phyloP scores from a whole-genome alignment of 2,888 invertebrate genomes.

The Aromia moschata region DNA sequence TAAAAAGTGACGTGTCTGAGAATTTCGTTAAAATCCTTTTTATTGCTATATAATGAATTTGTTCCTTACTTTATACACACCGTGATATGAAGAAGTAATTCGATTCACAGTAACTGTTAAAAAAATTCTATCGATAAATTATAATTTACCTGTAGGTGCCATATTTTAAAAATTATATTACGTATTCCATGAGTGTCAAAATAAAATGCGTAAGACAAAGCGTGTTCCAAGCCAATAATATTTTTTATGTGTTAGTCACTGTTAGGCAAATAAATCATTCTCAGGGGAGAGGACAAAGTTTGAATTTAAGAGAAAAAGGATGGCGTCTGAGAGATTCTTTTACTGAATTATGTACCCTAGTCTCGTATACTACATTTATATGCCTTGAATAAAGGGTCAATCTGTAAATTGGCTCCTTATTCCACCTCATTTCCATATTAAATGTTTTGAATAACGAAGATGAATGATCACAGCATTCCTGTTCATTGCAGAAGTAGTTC shows the following conservation, averaged over 20 bases:
- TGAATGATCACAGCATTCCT: neutral
- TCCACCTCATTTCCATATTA: conserved; percentile 44
- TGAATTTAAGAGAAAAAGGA: conserved; percentile 43
- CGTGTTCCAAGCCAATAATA: no score
- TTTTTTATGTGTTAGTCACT: conserved; percentile 5
- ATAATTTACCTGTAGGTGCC: no score
- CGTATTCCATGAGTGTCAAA: no score
- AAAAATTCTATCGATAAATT: no score
- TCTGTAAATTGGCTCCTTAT: conserved; percentile 45
- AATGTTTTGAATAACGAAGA: conserved; percentile 42
- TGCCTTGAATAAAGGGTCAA: conserved; percentile 47
- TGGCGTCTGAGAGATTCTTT: conserved; percentile 40
- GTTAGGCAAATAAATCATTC: conserved; percentile 47
- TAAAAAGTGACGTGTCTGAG: no score
- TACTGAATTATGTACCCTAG: conserved; percentile 49
- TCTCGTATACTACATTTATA: conserved; percentile 49
- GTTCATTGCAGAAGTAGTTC: neutral
- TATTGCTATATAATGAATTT: no score
- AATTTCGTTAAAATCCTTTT: no score
- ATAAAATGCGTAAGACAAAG: no score
- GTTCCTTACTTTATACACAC: no score
- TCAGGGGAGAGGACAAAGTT: conserved; percentile 41
- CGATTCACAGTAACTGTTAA: no score
- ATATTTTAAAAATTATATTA: no score
- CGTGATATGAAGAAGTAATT: no score